Base-by-base conservation (phyloP, 2,797 vertebrate species). In the Limnodromus scolopaceus region DNA sequence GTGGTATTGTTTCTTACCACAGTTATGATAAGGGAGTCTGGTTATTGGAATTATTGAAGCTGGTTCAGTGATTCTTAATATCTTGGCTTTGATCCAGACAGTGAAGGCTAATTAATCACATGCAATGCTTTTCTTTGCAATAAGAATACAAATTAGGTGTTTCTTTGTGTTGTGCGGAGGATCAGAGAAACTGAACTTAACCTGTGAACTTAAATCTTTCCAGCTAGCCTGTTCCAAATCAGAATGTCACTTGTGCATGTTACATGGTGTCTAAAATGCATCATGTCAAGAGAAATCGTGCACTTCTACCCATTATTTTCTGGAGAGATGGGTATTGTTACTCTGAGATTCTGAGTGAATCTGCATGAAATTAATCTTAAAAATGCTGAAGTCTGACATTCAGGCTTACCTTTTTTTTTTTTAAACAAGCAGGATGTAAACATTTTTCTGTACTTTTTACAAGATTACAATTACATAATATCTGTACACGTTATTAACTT, bases 401-500 rank as follows among this genome's bases (percentile, higher is more conserved):
- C 94, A 92, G 96, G 49, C 94, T 92, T 49, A 48, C 58, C 85
- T 77, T 92, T 75, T 86, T 92, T 95, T 87, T 96, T 93, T 96
- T 91, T 96, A 93, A 96, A 96, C 97, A 94, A 98, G 92, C 97
- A 97, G 97, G 98, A 98, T 98, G 93, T 98, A 98, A 98, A 98
- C 98, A 15, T 98, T 97, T 98, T 98, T 98, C 97, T 97, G 95
- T 98, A 84, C 97, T 97, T 98, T 97, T 97, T 97, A 97, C 98
- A 98, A 97, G 97, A 97, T 98, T 96, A 97, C 98, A 96, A 4
- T 97, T 95, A 91, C 18, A 72, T 97, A 84, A 60, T 38, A 95
- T 81, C 96, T 98, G 98, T 98, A 97, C 98, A 97, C 72, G 99
- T 98, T 98, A 99, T 99, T 99, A 99, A 99, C 99, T 99, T 99